These are phyloP conservation scores for Pica pica DNA, from an alignment of 2,113 vertebrate species.

Conservation along the genomic window DNA sequence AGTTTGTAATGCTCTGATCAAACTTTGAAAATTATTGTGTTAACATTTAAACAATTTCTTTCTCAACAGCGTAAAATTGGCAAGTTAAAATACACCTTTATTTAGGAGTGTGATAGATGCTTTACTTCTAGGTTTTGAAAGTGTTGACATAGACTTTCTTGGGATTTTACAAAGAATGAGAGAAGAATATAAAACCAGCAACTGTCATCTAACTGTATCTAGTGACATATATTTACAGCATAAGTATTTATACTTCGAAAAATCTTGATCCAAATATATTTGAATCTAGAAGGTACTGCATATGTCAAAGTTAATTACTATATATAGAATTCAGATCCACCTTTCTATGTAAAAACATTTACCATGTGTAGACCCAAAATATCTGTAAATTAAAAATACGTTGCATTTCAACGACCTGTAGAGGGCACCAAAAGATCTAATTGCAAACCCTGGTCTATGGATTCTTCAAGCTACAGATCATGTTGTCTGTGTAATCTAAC, in stretches of 20 bases:
- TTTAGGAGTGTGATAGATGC: background rate
- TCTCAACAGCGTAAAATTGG: background rate
- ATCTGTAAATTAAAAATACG: background rate
- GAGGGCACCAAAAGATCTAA: slow-evolving; percentile 77
- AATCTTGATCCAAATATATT: slow-evolving; percentile 13
- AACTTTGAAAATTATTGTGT: background rate
- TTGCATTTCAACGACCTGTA: slow-evolving; percentile 58
- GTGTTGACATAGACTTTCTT: background rate
- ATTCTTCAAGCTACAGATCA: slow-evolving; percentile 44
- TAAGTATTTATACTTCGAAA: slow-evolving; percentile 35
- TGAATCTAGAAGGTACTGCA: slow-evolving; percentile 6
- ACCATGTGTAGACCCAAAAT: background rate
- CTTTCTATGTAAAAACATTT: slow-evolving; percentile 10
- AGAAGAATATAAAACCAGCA: background rate
- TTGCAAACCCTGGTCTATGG: slow-evolving; percentile 8
- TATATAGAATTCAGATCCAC: background rate
- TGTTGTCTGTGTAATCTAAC: slow-evolving; percentile 70
- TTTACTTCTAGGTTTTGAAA: slow-evolving; percentile 16
- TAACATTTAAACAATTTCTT: background rate
- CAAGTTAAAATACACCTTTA: background rate
- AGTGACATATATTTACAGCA: slow-evolving; percentile 14
- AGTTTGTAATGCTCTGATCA: background rate
- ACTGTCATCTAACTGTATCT: slow-evolving; percentile 24
- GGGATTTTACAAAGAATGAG: background rate
- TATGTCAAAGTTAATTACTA: background rate